Percentiles rank a stretch among this genome's conserved stretches.
These are phyloP conservation scores for Heterodera filipjevi DNA, from an alignment of 2,888 invertebrate genomes.

Conservation along the genomic window DNA sequence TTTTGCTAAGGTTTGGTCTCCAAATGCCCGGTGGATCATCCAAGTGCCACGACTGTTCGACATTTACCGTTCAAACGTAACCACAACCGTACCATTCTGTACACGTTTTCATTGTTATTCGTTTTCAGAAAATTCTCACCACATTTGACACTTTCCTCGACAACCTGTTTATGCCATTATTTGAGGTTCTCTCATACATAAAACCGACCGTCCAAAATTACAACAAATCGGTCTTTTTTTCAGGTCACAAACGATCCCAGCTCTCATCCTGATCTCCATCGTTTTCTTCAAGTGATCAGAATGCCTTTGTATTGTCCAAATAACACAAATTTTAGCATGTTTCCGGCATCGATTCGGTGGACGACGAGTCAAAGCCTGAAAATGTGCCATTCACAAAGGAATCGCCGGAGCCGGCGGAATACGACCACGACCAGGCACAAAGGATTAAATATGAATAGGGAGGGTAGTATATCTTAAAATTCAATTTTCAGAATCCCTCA, in stretches of 20 bases:
- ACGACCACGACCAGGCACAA: slow-evolving; percentile 73
- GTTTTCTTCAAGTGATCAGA: slow-evolving; percentile 72
- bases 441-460: not conserved
- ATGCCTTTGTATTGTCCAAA: slow-evolving; percentile 31
- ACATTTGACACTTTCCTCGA: slow-evolving; percentile 94
- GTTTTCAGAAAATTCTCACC: slow-evolving; percentile 81
- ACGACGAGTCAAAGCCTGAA: slow-evolving; percentile 98
- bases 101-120: not conserved
- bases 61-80: slow-evolving; percentile 70
- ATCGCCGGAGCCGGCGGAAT: slow-evolving; percentile 79
- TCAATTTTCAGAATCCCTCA: slow-evolving; percentile 82
- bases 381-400: slow-evolving; percentile 72
- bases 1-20: slow-evolving; percentile 75
- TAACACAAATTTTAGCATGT: slow-evolving; percentile 72
- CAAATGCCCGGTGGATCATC: slow-evolving; percentile 94
- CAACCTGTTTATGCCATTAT: slow-evolving; percentile 91
- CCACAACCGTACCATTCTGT: not conserved
- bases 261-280: slow-evolving; percentile 88
- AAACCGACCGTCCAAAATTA: not conserved
- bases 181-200: slow-evolving; percentile 71
- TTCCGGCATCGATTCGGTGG: slow-evolving; percentile 96
- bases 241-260: slow-evolving; percentile 85
- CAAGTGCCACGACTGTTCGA: slow-evolving; percentile 89
- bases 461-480: not conserved
- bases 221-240: not conserved